Evolutionary conservation across 1,140 invertebrate species (phyloP), one percentile per base, ranked within the genome.

Genomic region (Drosophila pachea): DNA sequence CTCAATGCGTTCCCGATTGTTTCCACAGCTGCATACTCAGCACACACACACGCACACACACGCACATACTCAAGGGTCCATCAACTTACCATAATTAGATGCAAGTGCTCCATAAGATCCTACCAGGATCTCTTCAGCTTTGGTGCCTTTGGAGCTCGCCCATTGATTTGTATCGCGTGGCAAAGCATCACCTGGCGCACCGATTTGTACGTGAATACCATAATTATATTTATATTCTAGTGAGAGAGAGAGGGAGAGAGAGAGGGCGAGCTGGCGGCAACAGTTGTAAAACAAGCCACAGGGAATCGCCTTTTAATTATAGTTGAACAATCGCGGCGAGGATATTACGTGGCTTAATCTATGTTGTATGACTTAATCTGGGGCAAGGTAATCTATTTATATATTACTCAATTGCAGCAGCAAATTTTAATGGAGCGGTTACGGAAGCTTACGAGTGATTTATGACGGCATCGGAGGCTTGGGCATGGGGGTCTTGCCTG

Each of bases 111-210:
- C 55, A 52, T 43, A 36, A 54, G 55, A 22, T 22, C 22, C 22
- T 22, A 22, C 45, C 64, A 8, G 35, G 8, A 2, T 16, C 7
- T 11, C 35, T 54, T 32, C 5, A 50, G 12, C 40, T 12, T 42
- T 47, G 31, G 6, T 4, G 42, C 7, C 48, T 52, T 50, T 67
- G 11, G 36, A n/a, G 40, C n/a, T 22, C 22, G 16, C 56, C 65
- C 58, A 70, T 65, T 70, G 62, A 70, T 58, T 65, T 58, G 65
- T 53, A 53, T 55, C 66, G 50, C 40, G 50, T 68, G 29, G 14
- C 50, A 32, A 54, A 62, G 49, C 49, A 42, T 38, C 40, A 61
- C 12, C 49, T 40, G 58, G 35, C 58, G 49, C 49, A 49, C 43
- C 16, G 9, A 22, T 43, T 50, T 45, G 43, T 7, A n/a, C 9